phyloP scores from a whole-genome alignment of 2,888 invertebrate species.

The Idaea aversata region DNA sequence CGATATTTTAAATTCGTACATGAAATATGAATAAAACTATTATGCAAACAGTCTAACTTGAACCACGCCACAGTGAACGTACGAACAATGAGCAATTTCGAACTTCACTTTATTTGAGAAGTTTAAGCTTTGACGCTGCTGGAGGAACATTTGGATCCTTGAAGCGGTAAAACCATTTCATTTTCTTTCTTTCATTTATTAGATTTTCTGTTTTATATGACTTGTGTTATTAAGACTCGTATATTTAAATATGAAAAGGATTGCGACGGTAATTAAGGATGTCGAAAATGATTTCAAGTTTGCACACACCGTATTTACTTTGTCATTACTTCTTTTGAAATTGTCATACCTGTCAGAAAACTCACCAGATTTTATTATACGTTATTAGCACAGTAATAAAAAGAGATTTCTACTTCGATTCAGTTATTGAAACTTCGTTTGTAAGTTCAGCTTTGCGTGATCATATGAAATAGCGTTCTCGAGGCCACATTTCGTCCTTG shows the following conservation, averaged over 20 bases:
- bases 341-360: not conserved
- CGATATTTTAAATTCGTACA: conserved; percentile 51
- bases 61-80: conserved; percentile 22
- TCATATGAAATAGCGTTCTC: conserved; percentile 21
- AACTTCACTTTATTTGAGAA: conserved; percentile 53
- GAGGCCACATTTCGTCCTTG: conserved; percentile 37
- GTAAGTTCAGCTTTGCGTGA: conserved; percentile 13
- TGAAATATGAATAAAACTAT: conserved; percentile 68
- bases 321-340: not conserved
- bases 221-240: not conserved
- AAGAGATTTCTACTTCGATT: not conserved
- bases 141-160: conserved; percentile 42
- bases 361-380: not conserved
- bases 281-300: not conserved
- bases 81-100: conserved; percentile 52
- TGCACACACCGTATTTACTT: not conserved
- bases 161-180: conserved; percentile 29
- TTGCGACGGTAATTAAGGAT: not conserved
- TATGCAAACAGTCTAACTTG: conserved; percentile 62
- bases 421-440: conserved; percentile 1
- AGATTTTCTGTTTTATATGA: conserved; percentile 10
- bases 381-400: not conserved
- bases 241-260: not conserved
- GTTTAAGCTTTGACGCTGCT: conserved; percentile 40
- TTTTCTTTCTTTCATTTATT: conserved; percentile 31